These are phyloP conservation scores for Synodontis membranacea DNA, from an alignment of 2,113 vertebrate species.

Conservation along the genomic window DNA sequence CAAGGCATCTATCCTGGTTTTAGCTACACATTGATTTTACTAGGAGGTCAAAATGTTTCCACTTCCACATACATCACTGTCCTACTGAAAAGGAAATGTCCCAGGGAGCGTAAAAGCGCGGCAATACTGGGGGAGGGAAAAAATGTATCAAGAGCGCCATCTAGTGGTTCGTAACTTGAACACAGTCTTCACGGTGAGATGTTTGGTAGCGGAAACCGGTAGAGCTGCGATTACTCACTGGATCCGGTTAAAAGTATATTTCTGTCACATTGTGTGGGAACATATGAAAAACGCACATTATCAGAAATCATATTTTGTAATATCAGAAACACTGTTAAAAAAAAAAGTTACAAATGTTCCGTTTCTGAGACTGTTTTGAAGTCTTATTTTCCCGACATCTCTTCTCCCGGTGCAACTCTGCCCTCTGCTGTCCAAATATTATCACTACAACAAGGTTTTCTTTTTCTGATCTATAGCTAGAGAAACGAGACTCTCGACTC, in stretches of 20 bases:
- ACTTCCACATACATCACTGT: background rate
- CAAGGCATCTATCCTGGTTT: background rate
- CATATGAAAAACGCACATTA: background rate
- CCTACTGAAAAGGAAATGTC: background rate
- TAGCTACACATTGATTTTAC: constrained; percentile 7
- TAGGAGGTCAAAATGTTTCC: background rate
- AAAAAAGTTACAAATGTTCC: background rate
- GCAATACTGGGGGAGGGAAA: background rate
- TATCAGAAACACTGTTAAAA: too few relatives aligned
- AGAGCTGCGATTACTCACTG: background rate
- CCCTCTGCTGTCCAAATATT: constrained; percentile 30
- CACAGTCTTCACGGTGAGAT: background rate
- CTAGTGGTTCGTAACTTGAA: background rate
- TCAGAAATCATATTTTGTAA: too few relatives aligned
- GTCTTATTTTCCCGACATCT: background rate
- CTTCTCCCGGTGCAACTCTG: constrained; percentile 12
- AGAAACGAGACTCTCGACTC: background rate
- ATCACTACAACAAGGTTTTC: background rate
- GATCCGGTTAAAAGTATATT: background rate
- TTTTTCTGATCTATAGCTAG: background rate
- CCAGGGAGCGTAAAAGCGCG: background rate
- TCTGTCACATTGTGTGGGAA: background rate
- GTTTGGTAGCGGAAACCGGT: background rate
- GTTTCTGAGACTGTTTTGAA: background rate
- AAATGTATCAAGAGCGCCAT: constrained; percentile 37